Base-by-base conservation (phyloP, 2,113 vertebrate species). In the Gymnogyps californianus region DNA sequence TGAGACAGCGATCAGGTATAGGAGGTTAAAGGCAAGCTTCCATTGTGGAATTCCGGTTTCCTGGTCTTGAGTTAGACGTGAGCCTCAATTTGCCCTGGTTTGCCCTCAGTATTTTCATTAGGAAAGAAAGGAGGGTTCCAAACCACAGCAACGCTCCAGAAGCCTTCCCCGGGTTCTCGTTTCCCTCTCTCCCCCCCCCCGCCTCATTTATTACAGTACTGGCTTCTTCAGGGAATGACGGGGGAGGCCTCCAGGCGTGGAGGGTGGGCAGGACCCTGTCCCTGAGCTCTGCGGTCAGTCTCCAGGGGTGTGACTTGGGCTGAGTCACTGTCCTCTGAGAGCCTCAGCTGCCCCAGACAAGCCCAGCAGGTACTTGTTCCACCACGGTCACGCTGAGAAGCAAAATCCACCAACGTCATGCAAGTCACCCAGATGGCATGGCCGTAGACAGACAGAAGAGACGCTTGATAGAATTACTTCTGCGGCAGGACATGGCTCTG, bases 371-470 rank as follows among this genome's bases (percentile, higher is more conserved):
- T 11, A 1, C 47, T 11, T 6, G 32, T 29, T 20, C 46, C 62
- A 32, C 22, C 7, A 1, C 81, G 28, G 20, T 7, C 3, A 1
- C 2, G 26, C 54, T 2, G 3, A n/a, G 79, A 31, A 49, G 36
- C 46, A 47, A 51, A 79, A 71, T 21, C 46, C 84, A 32, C 46
- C 61, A 6, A 2, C 0, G 7, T 0, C 5, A 11, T 1, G 6
- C 7, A 9, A 42, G 34, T 13, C 18, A 20, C 21, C 28, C 10
- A 17, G 20, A 11, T 2, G 3, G 29, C 59, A 11, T 2, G 2
- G 78, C 40, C 28, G 6, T 1, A 9, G 79, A 18, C 19, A 0
- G 5, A 11, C 20, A 10, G n/a, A n/a, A 64, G 58, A 86, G 49
- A 32, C 2, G 1, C 67, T 66, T 8, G 2, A 17, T 2, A 20